phyloP scores from a whole-genome alignment of 2,888 invertebrate species.

The Apotomis betuletana region DNA sequence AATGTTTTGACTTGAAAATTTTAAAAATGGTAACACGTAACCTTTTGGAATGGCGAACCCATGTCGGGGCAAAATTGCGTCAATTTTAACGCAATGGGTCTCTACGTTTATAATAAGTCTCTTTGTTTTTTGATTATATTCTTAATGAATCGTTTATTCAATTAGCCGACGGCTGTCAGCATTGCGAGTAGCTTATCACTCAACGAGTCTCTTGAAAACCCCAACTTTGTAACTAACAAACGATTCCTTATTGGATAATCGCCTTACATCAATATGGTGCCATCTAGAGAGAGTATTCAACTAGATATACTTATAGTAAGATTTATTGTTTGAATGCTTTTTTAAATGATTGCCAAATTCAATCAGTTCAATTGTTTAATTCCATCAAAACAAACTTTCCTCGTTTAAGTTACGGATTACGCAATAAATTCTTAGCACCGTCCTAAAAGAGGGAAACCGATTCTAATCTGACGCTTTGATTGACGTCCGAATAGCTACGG shows the following conservation, averaged over 20 bases:
- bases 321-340: slow-evolving; percentile 28
- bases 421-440: slow-evolving; percentile 20
- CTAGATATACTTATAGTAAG: neutral
- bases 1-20: slow-evolving; percentile 45
- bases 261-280: neutral
- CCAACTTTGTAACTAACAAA: neutral
- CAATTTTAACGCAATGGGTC: slow-evolving; percentile 46
- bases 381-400: slow-evolving; percentile 26
- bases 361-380: slow-evolving; percentile 32
- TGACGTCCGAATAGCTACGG: slow-evolving; percentile 32
- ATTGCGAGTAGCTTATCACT: slow-evolving; percentile 9
- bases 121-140: slow-evolving; percentile 45
- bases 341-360: slow-evolving; percentile 25
- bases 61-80: slow-evolving; percentile 42
- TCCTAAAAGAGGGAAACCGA: slow-evolving; percentile 22
- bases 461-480: slow-evolving; percentile 25
- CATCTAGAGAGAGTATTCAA: neutral
- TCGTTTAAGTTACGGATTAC: slow-evolving; percentile 5
- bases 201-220: too few species aligned
- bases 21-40: slow-evolving; percentile 46
- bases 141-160: slow-evolving; percentile 43
- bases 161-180: slow-evolving; percentile 47
- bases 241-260: neutral
- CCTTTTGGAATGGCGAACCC: slow-evolving; percentile 51
- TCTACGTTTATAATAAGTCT: slow-evolving; percentile 45